These are phyloP conservation scores for Nemurella pictetii DNA, from an alignment of 2,888 invertebrate species.

Conservation along the genomic window DNA sequence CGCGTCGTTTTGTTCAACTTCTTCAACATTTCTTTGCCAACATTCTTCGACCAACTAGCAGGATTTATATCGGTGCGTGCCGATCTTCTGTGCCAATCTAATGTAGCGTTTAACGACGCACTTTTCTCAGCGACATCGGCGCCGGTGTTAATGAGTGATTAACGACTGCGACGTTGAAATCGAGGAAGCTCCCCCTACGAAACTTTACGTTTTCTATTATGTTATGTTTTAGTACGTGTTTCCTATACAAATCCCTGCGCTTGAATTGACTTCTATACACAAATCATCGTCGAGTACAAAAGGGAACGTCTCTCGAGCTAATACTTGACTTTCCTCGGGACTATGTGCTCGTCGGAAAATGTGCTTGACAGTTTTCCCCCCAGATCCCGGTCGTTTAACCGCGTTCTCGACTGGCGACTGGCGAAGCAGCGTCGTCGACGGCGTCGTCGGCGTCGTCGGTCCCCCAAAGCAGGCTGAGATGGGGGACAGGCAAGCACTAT, in stretches of 20 bases:
- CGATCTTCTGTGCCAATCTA: background rate
- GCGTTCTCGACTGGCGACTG: background rate
- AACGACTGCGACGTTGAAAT: background rate
- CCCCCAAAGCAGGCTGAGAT: background rate
- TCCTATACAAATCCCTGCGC: background rate
- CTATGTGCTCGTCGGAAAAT: background rate
- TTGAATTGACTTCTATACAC: background rate
- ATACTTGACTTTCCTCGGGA: background rate
- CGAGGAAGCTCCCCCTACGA: background rate
- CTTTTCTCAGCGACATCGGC: background rate
- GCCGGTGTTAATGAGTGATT: background rate
- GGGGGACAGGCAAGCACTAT: no score
- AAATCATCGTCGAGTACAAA: background rate
- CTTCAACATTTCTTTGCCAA: conserved; percentile 4
- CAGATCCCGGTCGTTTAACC: background rate
- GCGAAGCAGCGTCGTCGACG: no score
- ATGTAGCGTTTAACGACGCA: background rate
- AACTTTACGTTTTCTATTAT: background rate
- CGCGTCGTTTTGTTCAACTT: background rate
- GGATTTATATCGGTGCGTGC: conserved; percentile 1
- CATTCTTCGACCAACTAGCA: background rate
- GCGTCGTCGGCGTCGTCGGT: no score
- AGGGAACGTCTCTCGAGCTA: background rate
- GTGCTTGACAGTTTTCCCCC: background rate
- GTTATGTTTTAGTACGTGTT: background rate